phyloP scores from a whole-genome alignment of 2,888 invertebrate genomes.

The Lypha dubia region DNA sequence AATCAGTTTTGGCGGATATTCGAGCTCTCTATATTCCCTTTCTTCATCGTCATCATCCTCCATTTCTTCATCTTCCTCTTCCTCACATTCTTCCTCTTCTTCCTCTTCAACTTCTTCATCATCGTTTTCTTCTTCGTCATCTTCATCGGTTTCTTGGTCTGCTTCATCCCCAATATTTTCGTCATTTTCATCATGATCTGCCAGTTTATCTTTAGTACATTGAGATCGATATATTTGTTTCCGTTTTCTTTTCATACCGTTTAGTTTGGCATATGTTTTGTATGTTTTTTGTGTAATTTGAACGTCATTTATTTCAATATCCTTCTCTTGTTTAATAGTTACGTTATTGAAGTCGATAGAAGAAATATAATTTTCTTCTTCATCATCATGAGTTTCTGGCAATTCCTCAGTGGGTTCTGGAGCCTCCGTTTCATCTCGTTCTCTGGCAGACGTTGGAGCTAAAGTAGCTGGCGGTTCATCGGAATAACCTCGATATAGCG shows the following conservation, averaged over 20 bases:
- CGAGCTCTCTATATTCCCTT: conserved; percentile 64
- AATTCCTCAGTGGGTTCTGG: conserved; percentile 17
- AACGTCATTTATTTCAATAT: conserved; percentile 77
- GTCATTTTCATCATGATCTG: not conserved
- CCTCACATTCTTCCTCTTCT: conserved; percentile 56
- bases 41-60: too few species aligned
- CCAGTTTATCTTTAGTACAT: conserved; percentile 17
- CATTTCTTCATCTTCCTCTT: conserved; percentile 62
- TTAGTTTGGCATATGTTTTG: conserved; percentile 34
- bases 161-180: conserved; percentile 39
- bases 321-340: conserved; percentile 80
- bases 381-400: conserved; percentile 31
- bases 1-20: conserved; percentile 57
- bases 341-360: conserved; percentile 79
- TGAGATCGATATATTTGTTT: conserved; percentile 10
- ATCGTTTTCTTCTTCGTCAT: conserved; percentile 25
- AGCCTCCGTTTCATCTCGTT: not conserved
- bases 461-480: conserved; percentile 73
- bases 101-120: conserved; percentile 52
- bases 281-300: conserved; percentile 50
- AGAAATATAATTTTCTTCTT: conserved; percentile 77
- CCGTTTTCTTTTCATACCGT: conserved; percentile 65
- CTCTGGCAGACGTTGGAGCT: not conserved
- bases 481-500: conserved; percentile 77
- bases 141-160: conserved; percentile 38